Evolutionary conservation across 2,113 vertebrate species (phyloP).

Genomic region (Willisornis vidua): DNA sequence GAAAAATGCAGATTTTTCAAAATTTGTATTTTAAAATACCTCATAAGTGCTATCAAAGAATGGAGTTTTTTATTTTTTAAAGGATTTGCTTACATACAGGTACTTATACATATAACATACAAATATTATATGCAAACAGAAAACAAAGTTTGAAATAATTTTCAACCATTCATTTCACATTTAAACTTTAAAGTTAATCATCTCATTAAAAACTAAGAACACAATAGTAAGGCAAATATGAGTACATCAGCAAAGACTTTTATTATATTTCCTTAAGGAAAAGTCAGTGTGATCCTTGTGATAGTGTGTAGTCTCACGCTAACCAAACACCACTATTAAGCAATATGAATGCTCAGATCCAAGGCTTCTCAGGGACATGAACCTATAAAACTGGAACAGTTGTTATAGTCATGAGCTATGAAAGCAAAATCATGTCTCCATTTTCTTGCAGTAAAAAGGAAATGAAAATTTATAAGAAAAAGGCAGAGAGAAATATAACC

Average conservation of each 20-base stretch:
- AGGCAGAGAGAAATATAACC: not conserved
- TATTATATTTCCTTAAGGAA: not conserved
- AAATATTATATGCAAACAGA: not conserved
- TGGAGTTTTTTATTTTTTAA: not conserved
- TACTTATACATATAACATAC: not conserved
- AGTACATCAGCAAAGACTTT: not conserved
- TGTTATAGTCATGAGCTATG: not conserved
- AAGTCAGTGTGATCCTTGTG: not conserved
- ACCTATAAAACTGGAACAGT: not conserved
- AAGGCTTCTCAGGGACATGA: not conserved
- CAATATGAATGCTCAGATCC: not conserved
- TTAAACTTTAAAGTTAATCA: not conserved
- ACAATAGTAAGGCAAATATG: not conserved
- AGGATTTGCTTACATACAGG: not conserved
- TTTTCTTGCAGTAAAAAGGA: not conserved
- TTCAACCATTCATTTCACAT: not conserved
- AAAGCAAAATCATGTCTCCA: slow-evolving; percentile 8
- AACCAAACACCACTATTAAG: not conserved
- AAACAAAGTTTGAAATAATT: not conserved
- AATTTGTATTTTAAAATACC: not conserved
- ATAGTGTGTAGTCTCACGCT: not conserved
- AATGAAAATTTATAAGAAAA: not conserved
- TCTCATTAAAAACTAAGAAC: not conserved
- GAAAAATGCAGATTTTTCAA: not conserved
- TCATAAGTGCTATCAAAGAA: not conserved